phyloP scores from a whole-genome alignment of 2,797 vertebrate genomes.

The Corythornis leucogaster region DNA sequence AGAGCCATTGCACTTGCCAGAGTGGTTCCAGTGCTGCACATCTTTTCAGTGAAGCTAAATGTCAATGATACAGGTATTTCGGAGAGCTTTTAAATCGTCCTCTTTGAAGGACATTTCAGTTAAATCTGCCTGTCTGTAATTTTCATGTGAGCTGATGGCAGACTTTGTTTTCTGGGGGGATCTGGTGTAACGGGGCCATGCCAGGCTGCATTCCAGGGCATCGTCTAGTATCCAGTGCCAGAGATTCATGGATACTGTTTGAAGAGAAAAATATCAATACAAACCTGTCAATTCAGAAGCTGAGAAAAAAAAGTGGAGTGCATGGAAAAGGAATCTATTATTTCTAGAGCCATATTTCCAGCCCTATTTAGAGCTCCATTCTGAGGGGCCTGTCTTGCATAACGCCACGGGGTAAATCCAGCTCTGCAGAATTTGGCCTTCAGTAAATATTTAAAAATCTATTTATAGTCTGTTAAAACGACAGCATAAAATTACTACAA shows the following conservation, averaged over 20 bases:
- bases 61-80: not conserved
- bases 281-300: not conserved
- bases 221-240: not conserved
- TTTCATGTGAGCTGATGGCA: not conserved
- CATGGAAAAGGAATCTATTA: not conserved
- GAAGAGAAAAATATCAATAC: not conserved
- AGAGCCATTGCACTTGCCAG: not conserved
- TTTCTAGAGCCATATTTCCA: not conserved
- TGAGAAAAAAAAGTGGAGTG: not conserved
- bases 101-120: not conserved
- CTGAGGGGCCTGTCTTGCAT: not conserved
- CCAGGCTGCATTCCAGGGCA: not conserved
- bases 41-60: not conserved
- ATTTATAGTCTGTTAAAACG: slow-evolving; percentile 39
- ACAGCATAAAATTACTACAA: slow-evolving; percentile 5
- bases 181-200: not conserved
- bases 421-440: slow-evolving; percentile 25
- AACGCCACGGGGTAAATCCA: not conserved
- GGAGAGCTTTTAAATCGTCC: not conserved
- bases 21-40: not conserved
- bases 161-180: not conserved
- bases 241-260: not conserved
- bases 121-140: not conserved
- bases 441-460: slow-evolving; percentile 55
- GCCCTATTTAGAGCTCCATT: not conserved